phyloP scores from a whole-genome alignment of 2,113 vertebrate species.

The Baryphthengus martii region DNA sequence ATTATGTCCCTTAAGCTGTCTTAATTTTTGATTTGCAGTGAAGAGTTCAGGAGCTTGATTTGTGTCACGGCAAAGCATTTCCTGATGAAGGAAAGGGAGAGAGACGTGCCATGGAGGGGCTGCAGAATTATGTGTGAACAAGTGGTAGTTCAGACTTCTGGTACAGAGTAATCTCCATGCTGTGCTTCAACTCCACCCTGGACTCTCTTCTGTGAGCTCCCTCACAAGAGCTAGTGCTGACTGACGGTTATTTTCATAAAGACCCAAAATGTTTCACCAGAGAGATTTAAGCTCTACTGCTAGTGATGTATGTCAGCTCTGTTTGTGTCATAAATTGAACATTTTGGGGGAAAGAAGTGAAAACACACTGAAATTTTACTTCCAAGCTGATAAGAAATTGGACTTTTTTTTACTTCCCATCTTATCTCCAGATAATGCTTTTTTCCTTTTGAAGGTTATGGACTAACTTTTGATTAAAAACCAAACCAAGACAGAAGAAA shows the following conservation, averaged over 20 bases:
- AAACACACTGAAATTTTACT: background rate
- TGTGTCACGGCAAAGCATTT: background rate
- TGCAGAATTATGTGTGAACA: slow-evolving; percentile 9
- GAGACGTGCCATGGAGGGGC: background rate
- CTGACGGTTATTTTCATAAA: background rate
- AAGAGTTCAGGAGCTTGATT: background rate
- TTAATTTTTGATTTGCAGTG: slow-evolving; percentile 26
- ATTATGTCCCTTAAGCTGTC: slow-evolving; percentile 19
- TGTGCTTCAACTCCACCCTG: background rate
- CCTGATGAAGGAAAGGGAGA: background rate
- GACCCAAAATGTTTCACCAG: background rate
- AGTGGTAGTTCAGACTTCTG: background rate
- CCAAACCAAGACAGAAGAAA: background rate
- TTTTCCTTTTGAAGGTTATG: background rate
- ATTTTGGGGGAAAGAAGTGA: background rate
- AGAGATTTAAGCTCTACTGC: background rate
- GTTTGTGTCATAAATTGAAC: background rate
- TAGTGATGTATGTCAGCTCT: background rate
- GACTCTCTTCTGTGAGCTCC: background rate
- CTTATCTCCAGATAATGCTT: background rate
- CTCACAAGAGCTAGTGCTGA: background rate
- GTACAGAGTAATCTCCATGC: background rate
- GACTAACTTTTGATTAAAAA: background rate
- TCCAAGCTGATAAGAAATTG: background rate
- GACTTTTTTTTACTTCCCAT: background rate